Base-by-base conservation (phyloP, 2,797 vertebrate genomes). In the Phylloscopus collybita region DNA sequence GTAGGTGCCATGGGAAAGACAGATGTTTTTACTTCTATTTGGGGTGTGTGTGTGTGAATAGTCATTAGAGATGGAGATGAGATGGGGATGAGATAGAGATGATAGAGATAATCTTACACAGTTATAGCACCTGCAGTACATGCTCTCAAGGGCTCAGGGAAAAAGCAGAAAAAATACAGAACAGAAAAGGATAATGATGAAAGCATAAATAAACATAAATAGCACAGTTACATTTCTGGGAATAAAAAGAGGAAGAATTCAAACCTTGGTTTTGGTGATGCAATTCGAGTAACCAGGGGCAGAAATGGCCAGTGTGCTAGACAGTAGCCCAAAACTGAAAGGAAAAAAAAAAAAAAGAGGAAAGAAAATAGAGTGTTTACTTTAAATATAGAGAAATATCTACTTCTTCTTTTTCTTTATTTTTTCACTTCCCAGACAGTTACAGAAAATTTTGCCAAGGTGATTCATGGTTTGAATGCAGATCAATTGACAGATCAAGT, bases 361-460 rank as follows among this genome's bases (percentile, higher is more conserved):
- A 18, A 61, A 27, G 3, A 10, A 34, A 65, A 57, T 11, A 10
- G 1, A 6, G 2, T 25, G 5, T 29, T 93, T 76, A 67, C 8
- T 92, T 71, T 84, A 62, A 76, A 53, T 49, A 34, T 56, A 92
- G 34, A 36, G 15, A 92, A 86, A 27, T 49, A 56, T 10, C 15
- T 73, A 59, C 23, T 88, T 16, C 14, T 59, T 44, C 2, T 29
- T 66, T 59, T 49, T 47, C 12, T 70, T 38, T 20, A 21, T n/a
- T 51, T 45, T 78, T 42, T 2, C 8, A 67, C 21, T 69, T 88
- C 22, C 47, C 95, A 99, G 99, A 98, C 98, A 73, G 98, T 99
- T 83, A 99, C 99, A 8, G 98, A 98, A 94, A 99, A 99, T 97
- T 99, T 99, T 94, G 99, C 99, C 70, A 97, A 80, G 8, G 96